phyloP scores from a whole-genome alignment of 2,113 vertebrate genomes.

The Leptobrachium leishanense region DNA sequence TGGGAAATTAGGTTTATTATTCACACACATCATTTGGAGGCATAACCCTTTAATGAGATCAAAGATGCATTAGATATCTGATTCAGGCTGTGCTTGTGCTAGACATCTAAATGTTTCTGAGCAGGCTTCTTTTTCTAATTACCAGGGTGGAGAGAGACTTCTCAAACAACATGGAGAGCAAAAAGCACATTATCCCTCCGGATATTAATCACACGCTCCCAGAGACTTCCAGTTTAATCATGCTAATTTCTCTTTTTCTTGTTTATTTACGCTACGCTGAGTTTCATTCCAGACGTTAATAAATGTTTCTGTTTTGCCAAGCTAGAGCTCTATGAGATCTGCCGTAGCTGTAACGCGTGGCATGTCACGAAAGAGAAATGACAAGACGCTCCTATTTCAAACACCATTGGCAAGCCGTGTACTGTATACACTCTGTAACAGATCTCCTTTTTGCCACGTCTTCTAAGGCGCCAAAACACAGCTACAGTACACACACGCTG shows the following conservation, averaged over 20 bases:
- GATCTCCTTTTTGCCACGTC: too few relatives aligned
- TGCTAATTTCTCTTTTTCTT: slow-evolving; percentile 8
- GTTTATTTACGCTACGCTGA: not conserved
- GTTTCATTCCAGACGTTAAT: slow-evolving; percentile 1
- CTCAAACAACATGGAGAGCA: slow-evolving; percentile 11
- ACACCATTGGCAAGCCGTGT: too few relatives aligned
- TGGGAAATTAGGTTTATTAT: too few relatives aligned
- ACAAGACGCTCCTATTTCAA: too few relatives aligned
- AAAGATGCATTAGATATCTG: too few relatives aligned
- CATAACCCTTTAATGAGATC: too few relatives aligned
- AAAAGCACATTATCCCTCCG: not conserved
- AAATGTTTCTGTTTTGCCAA: slow-evolving; percentile 5
- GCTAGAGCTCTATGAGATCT: not conserved
- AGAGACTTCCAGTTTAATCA: slow-evolving; percentile 13
- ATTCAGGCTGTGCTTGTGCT: too few relatives aligned
- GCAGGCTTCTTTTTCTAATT: not conserved
- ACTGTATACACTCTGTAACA: too few relatives aligned
- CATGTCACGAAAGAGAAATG: too few relatives aligned
- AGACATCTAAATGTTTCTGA: not conserved
- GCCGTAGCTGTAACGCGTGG: not conserved
- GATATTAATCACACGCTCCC: slow-evolving; percentile 17
- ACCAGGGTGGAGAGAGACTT: slow-evolving; percentile 1
- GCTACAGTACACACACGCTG: too few relatives aligned
- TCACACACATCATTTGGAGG: too few relatives aligned
- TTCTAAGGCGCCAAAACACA: too few relatives aligned